These are phyloP conservation scores for Dugesia japonica DNA, from an alignment of 2,888 invertebrate species.

Conservation along the genomic window DNA sequence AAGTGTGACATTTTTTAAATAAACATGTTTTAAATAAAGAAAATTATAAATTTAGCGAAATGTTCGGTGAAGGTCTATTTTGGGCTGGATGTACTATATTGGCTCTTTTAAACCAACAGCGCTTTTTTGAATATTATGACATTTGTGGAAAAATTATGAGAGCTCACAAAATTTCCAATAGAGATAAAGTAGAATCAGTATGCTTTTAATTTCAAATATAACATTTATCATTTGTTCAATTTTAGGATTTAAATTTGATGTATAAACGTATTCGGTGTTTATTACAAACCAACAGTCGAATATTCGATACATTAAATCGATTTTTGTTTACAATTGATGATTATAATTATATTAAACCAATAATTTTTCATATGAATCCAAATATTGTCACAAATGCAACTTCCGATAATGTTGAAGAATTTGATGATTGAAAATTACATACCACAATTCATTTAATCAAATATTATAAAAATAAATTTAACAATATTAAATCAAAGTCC, in stretches of 20 bases:
- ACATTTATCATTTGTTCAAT: background rate
- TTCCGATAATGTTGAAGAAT: background rate
- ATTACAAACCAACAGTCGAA: background rate
- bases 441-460: background rate
- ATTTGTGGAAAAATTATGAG: slow-evolving; percentile 91
- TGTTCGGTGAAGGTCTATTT: slow-evolving; percentile 90
- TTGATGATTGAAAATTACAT: background rate
- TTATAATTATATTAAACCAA: background rate
- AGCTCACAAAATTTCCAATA: slow-evolving; percentile 62
- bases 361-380: background rate
- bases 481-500: too few relatives aligned
- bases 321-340: background rate
- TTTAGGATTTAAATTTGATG: background rate
- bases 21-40: too few relatives aligned
- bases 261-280: background rate
- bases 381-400: background rate
- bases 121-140: slow-evolving; percentile 85
- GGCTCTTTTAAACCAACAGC: slow-evolving; percentile 76
- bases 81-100: slow-evolving; percentile 97
- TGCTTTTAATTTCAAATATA: background rate
- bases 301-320: background rate
- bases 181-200: slow-evolving; percentile 36
- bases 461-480: too few relatives aligned
- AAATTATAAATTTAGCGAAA: slow-evolving; percentile 59
- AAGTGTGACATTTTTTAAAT: too few relatives aligned